Evolutionary conservation across 2,113 vertebrate genomes (phyloP).

Genomic region (Galbula dea): DNA sequence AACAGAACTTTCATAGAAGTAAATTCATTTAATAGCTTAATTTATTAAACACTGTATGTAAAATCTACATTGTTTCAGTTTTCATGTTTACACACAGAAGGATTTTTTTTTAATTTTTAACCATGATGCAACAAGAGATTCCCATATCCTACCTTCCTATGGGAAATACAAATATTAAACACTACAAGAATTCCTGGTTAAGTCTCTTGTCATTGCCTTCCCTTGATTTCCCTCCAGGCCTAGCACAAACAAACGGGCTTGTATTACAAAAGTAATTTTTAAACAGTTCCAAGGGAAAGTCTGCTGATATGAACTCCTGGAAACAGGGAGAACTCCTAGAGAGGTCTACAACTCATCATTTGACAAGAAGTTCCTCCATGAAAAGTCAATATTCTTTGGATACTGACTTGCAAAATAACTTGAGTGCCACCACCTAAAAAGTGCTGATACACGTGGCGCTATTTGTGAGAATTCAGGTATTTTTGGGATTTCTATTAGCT

Average conservation of each 20-base stretch:
- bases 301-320: constrained; percentile 45
- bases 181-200: constrained; percentile 60
- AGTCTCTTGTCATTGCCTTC: constrained; percentile 70
- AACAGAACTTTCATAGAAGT: constrained; percentile 39
- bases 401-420: constrained; percentile 55
- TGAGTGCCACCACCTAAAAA: constrained; percentile 67
- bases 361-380: constrained; percentile 66
- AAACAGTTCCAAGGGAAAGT: constrained; percentile 31
- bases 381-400: not conserved
- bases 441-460: constrained; percentile 32
- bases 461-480: constrained; percentile 25
- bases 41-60: constrained; percentile 77
- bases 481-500: constrained; percentile 4
- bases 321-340: constrained; percentile 69
- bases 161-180: constrained; percentile 60
- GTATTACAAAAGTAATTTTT: constrained; percentile 23
- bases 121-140: constrained; percentile 37
- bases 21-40: constrained; percentile 70
- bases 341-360: constrained; percentile 59
- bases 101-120: constrained; percentile 31
- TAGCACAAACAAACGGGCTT: not conserved
- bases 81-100: constrained; percentile 74
- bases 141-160: constrained; percentile 44
- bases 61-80: constrained; percentile 74
- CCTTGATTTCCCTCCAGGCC: constrained; percentile 13